phyloP scores from a whole-genome alignment of 2,113 vertebrate genomes.

The Phocoena sinus region DNA sequence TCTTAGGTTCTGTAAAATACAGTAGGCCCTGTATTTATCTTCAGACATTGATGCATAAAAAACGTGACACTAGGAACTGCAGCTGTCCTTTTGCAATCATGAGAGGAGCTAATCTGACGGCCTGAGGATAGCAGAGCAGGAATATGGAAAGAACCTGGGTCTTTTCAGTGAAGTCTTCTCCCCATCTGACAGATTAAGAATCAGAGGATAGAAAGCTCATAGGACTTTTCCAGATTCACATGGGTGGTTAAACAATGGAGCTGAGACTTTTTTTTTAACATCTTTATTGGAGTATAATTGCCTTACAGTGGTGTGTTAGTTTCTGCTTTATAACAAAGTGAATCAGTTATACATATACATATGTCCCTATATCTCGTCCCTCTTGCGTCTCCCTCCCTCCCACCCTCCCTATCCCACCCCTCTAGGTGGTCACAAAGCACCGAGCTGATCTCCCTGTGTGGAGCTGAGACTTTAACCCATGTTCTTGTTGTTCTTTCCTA shows the following conservation, averaged over 20 bases:
- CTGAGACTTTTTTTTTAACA: neutral
- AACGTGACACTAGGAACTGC: neutral
- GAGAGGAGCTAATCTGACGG: neutral
- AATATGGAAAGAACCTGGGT: neutral
- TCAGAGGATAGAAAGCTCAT: neutral
- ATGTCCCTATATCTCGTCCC: no score
- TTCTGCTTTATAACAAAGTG: no score
- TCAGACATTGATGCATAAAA: neutral
- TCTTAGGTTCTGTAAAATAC: neutral
- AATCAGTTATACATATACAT: no score
- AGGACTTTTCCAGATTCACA: neutral
- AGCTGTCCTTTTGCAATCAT: neutral
- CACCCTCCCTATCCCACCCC: no score
- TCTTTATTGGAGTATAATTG: no score
- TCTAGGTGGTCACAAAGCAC: no score
- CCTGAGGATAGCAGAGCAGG: neutral
- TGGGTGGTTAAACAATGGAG: neutral
- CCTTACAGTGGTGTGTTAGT: no score
- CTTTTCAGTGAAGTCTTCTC: neutral
- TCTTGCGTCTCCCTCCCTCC: no score
- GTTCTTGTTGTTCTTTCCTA: neutral
- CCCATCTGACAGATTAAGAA: neutral
- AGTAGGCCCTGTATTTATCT: neutral
- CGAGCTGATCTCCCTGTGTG: no score
- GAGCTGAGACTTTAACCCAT: neutral